These are phyloP conservation scores for Contarinia nasturtii DNA, from an alignment of 1,140 invertebrate genomes.

Conservation along the genomic window DNA sequence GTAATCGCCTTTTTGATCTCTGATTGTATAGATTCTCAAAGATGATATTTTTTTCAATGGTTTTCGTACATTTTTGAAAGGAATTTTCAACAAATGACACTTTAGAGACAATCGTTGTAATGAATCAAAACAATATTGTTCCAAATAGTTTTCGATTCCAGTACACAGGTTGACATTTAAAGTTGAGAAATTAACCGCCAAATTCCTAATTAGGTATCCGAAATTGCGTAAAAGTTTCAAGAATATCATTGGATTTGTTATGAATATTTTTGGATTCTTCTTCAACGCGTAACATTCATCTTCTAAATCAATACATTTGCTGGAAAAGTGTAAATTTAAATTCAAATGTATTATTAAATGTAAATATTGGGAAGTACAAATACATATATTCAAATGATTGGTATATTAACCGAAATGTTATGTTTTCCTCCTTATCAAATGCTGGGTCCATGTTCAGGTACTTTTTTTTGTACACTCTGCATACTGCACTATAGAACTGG, in stretches of 20 bases:
- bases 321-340: too few relatives aligned
- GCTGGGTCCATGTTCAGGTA: neutral
- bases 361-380: too few relatives aligned
- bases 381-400: too few relatives aligned
- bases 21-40: neutral
- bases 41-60: neutral
- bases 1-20: neutral
- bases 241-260: neutral
- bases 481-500: neutral
- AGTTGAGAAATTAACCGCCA: neutral
- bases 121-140: neutral
- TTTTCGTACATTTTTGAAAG: neutral
- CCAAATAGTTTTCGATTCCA: neutral
- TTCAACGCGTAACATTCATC: neutral
- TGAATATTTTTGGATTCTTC: neutral
- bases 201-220: neutral
- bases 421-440: too few relatives aligned
- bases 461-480: neutral
- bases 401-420: too few relatives aligned
- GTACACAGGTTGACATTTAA: neutral
- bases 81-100: neutral
- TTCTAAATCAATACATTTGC: too few relatives aligned
- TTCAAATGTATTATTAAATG: too few relatives aligned
- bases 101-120: neutral
- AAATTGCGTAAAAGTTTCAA: neutral